Conservation (phyloP, 92 coral and sea anemone genomes). For the Actinostola sp. region DNA sequence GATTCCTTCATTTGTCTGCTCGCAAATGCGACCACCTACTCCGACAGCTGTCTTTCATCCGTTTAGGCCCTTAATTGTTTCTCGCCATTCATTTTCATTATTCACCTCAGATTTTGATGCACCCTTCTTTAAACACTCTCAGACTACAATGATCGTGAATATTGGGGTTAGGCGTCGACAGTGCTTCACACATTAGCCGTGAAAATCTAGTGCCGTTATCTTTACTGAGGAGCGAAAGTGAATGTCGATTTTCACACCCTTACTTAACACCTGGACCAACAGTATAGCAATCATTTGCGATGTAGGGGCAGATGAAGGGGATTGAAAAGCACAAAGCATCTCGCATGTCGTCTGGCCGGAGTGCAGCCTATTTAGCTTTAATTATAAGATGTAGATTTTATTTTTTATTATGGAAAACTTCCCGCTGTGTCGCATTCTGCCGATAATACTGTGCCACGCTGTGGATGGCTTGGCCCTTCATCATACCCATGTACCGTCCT, state of each 20-base stretch:
- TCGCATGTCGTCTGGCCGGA: slow-evolving; percentile 90
- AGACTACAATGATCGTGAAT: background rate
- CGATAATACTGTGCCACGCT: slow-evolving; percentile 91
- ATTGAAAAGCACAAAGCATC: slow-evolving; percentile 91
- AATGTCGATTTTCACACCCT: slow-evolving; percentile 77
- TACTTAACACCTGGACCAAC: slow-evolving; percentile 82
- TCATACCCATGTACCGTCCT: slow-evolving; percentile 15
- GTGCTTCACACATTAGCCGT: slow-evolving; percentile 71
- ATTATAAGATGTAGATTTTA: slow-evolving; percentile 96
- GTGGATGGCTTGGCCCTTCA: slow-evolving; percentile 56
- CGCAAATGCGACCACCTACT: slow-evolving; percentile 97
- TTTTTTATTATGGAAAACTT: slow-evolving; percentile 88
- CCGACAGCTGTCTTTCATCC: slow-evolving; percentile 93
- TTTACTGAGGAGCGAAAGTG: slow-evolving; percentile 76
- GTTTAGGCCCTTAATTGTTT: slow-evolving; percentile 93
- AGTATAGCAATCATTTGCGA: slow-evolving; percentile 79
- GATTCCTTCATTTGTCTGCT: slow-evolving; percentile 95
- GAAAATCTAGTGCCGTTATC: slow-evolving; percentile 92
- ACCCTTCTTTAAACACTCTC: slow-evolving; percentile 32
- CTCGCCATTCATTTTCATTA: slow-evolving; percentile 80
- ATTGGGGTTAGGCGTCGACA: too few relatives aligned
- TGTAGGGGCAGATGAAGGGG: slow-evolving; percentile 82
- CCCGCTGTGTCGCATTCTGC: slow-evolving; percentile 92
- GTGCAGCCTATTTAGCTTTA: slow-evolving; percentile 96
- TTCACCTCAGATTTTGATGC: slow-evolving; percentile 70